Evolutionary conservation across 1,140 invertebrate species (phyloP).

Genomic region (Drosophila sulfurigaster): DNA sequence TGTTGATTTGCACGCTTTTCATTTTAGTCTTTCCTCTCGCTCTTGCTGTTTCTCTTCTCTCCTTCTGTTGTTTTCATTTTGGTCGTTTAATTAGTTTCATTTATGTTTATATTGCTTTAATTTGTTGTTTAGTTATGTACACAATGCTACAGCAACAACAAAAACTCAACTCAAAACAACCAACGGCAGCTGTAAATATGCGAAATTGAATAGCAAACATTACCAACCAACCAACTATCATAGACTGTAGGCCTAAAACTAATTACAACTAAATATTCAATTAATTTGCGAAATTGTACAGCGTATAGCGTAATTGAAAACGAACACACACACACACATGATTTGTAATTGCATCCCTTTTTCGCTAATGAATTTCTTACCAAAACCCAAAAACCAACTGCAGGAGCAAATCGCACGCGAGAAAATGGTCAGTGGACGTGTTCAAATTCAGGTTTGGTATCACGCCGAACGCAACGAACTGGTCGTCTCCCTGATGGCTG

Average conservation of each 20-base stretch:
- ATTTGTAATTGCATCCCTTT: conserved; percentile 14
- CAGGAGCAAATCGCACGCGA: conserved; percentile 91
- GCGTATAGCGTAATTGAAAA: conserved; percentile 6
- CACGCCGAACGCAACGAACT: conserved; percentile 92
- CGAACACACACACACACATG: background rate
- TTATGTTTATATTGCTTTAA: conserved; percentile 78
- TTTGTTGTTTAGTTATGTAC: conserved; percentile 75
- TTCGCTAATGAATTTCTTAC: conserved; percentile 26
- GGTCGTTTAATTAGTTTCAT: conserved; percentile 76
- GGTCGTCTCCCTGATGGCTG: conserved; percentile 93
- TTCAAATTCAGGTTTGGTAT: conserved; percentile 95
- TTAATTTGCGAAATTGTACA: conserved; percentile 23
- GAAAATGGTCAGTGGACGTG: conserved; percentile 90
- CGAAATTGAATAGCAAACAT: conserved; percentile 25
- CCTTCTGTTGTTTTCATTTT: conserved; percentile 48
- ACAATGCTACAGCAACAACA: conserved; percentile 33
- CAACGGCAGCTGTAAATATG: conserved; percentile 67
- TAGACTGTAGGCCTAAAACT: conserved; percentile 42
- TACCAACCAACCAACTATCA: background rate
- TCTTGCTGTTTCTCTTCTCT: conserved; percentile 24
- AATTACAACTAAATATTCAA: conserved; percentile 28
- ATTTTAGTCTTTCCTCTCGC: conserved; percentile 8
- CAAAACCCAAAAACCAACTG: conserved; percentile 25
- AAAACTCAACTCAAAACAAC: conserved; percentile 28
- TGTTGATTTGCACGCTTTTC: conserved; percentile 58